phyloP scores from a whole-genome alignment of 2,888 invertebrate genomes.

The Lordiphosa fenestrarum region DNA sequence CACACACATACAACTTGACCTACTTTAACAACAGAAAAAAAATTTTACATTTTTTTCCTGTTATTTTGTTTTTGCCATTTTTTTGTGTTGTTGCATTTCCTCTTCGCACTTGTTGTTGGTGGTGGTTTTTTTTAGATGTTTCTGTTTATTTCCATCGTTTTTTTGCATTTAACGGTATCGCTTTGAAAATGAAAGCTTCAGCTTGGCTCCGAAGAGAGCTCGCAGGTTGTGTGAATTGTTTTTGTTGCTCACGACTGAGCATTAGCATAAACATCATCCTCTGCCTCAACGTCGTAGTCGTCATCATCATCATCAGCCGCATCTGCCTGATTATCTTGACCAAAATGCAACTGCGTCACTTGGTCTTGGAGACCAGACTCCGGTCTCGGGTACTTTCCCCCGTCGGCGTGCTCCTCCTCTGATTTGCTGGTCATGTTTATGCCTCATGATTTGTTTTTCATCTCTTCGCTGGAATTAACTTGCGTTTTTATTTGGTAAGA shows the following conservation, averaged over 20 bases:
- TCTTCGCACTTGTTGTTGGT: slow-evolving; percentile 65
- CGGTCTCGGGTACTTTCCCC: slow-evolving; percentile 28
- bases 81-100: slow-evolving; percentile 68
- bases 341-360: slow-evolving; percentile 67
- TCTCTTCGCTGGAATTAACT: slow-evolving; percentile 50
- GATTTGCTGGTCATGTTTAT: slow-evolving; percentile 42
- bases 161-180: slow-evolving; percentile 72
- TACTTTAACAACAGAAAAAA: slow-evolving; percentile 71
- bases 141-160: slow-evolving; percentile 44
- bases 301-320: slow-evolving; percentile 27
- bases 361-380: slow-evolving; percentile 19
- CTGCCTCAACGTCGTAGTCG: slow-evolving; percentile 1
- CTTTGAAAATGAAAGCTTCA: slow-evolving; percentile 78
- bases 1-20: slow-evolving; percentile 76
- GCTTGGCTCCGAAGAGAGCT: slow-evolving; percentile 26
- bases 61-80: slow-evolving; percentile 77
- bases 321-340: slow-evolving; percentile 43
- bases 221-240: slow-evolving; percentile 59
- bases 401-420: slow-evolving; percentile 23
- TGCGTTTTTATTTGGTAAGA: slow-evolving; percentile 52
- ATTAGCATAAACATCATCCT: slow-evolving; percentile 56
- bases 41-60: slow-evolving; percentile 77
- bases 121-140: slow-evolving; percentile 48
- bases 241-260: slow-evolving; percentile 53
- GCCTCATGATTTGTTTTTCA: slow-evolving; percentile 58